Evolutionary conservation across 2,888 invertebrate species (phyloP).

Genomic region (Tetropium fuscum): DNA sequence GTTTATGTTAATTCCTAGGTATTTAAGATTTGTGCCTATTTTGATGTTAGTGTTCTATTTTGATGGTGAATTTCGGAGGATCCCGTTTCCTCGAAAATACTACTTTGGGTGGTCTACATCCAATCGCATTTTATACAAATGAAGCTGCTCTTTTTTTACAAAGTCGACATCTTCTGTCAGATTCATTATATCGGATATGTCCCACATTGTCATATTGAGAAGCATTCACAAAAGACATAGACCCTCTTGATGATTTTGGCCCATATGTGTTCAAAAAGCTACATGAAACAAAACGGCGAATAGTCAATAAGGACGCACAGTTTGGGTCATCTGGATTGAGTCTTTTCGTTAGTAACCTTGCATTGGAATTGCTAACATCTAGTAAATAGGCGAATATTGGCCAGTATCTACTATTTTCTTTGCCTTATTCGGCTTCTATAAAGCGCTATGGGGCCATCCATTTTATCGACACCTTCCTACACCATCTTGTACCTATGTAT

Average conservation of each 20-base stretch:
- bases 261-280: conserved; percentile 25
- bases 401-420: too few species aligned
- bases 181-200: conserved; percentile 26
- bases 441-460: conserved; percentile 19
- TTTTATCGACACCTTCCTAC: conserved; percentile 40
- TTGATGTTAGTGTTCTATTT: too few species aligned
- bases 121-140: conserved; percentile 33
- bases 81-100: too few species aligned
- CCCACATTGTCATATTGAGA: conserved; percentile 20
- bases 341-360: conserved; percentile 33
- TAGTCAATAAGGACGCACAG: conserved; percentile 13
- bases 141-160: conserved; percentile 29
- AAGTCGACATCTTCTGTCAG: conserved; percentile 16
- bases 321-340: conserved; percentile 24
- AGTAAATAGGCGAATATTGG: conserved; percentile 31
- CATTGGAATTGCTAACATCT: conserved; percentile 31
- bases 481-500: too few species aligned
- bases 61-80: too few species aligned
- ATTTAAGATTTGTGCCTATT: too few species aligned
- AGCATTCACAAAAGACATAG: conserved; percentile 5
- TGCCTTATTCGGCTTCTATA: conserved; percentile 17
- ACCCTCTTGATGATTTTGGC: conserved; percentile 14
- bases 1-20: too few species aligned
- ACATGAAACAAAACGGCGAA: conserved; percentile 24
- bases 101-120: conserved; percentile 18